Evolutionary conservation across 2,888 invertebrate genomes (phyloP).

Genomic region (Camponotus fellah): DNA sequence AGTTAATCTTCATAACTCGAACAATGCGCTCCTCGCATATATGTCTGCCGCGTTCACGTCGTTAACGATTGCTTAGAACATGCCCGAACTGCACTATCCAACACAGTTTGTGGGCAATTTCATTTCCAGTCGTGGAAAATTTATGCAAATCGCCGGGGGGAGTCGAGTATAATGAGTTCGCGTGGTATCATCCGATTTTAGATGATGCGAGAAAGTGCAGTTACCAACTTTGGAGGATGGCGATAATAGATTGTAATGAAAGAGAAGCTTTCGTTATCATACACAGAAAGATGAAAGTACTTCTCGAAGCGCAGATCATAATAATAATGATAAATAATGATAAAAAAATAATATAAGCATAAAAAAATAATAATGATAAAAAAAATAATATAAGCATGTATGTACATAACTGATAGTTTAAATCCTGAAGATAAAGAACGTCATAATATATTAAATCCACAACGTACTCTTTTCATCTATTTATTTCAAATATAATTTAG

Average conservation of each 20-base stretch:
- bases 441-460: background rate
- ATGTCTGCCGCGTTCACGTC: conserved; percentile 54
- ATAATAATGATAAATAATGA: conserved; percentile 29
- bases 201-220: conserved; percentile 57
- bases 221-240: conserved; percentile 16
- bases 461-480: background rate
- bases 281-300: background rate
- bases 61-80: conserved; percentile 68
- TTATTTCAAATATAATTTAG: background rate
- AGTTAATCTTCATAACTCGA: conserved; percentile 21
- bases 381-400: conserved; percentile 13
- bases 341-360: background rate
- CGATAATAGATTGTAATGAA: conserved; percentile 12
- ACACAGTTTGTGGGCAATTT: conserved; percentile 76
- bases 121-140: conserved; percentile 74
- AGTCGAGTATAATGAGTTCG: conserved; percentile 67
- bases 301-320: background rate
- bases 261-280: conserved; percentile 37
- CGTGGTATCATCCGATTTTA: conserved; percentile 73
- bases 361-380: conserved; percentile 27
- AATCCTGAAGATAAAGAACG: background rate
- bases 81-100: conserved; percentile 62
- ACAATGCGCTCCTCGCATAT: conserved; percentile 28
- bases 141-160: conserved; percentile 76
- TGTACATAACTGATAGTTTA: conserved; percentile 5